Evolutionary conservation across 1,140 invertebrate species (phyloP).

Genomic region (Eumeta japonica): DNA sequence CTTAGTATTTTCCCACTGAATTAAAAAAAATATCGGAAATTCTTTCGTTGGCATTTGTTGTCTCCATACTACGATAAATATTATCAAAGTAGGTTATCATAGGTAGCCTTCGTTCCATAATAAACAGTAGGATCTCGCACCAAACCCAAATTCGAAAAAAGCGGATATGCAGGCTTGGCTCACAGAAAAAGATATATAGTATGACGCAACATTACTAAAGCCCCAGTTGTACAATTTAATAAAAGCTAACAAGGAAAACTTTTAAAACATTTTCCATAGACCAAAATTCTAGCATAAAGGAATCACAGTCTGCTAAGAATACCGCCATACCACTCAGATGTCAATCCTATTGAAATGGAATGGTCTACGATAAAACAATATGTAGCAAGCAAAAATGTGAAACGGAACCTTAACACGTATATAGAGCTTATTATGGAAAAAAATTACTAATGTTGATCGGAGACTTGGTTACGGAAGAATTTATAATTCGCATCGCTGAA

Average conservation of each 20-base stretch:
- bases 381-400: conserved; percentile 11
- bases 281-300: conserved; percentile 6
- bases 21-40: no score
- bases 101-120: conserved; percentile 7
- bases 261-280: conserved; percentile 10
- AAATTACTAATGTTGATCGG: conserved; percentile 10
- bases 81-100: no score
- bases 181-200: conserved; percentile 7
- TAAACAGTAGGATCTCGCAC: conserved; percentile 2
- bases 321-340: conserved; percentile 10
- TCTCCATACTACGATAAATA: no score
- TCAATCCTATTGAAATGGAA: conserved; percentile 11
- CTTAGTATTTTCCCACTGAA: no score
- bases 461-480: conserved; percentile 11
- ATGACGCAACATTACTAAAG: conserved; percentile 7
- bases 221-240: conserved; percentile 11
- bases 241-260: conserved; percentile 7
- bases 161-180: conserved; percentile 14
- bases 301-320: conserved; percentile 8
- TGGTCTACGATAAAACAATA: conserved; percentile 9
- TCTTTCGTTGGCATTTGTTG: no score
- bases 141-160: conserved; percentile 8
- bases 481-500: conserved; percentile 11
- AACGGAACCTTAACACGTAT: conserved; percentile 1
- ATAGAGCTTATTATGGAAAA: conserved; percentile 9